Evolutionary conservation across 2,797 vertebrate species (phyloP), one percentile per base, ranked within the genome.

Genomic region (Clarias laeviceps): DNA sequence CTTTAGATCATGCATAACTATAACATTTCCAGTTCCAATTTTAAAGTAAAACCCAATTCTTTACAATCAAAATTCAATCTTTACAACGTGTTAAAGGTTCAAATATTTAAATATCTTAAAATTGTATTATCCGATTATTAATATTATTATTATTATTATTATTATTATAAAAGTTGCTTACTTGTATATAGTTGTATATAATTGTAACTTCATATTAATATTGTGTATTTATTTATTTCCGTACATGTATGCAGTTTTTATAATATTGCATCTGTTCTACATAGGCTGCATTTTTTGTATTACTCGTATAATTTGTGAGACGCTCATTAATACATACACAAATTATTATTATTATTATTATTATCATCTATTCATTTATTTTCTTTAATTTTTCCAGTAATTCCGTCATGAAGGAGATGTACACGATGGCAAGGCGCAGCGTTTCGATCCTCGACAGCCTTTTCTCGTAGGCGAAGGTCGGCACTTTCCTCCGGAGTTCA

Each of bases 331-430:
- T 73, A 27, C 45, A 45, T 45, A 59, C 17, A 59, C 18, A 22
- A 61, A 22, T 64, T 62, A 50, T 62, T 24, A 70, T 69, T 40
- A 69, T n/a, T 37, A 40, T 24, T 59, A 74, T 74, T 70, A 81
- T 81, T 56, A 66, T 29, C 6, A 82, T 61, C 1, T 29, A 4
- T 40, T 40, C 37, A 40, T 40, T 74, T 62, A 15, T 50, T 80
- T 69, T 70, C 90, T 88, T 91, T 79, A 89, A 84, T 91, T 94
- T 87, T 18, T 95, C 94, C 92, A 99, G 90, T 82, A 99, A 94
- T 89, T 99, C 97, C 0, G 94, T 97, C 98, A 99, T 99, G 90
- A 99, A 99, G 84, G 97, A 96, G 89, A 99, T 99, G 91, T 99
- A 99, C 68, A 99, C 94, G 29, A 99, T 98, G 86, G 98, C 98